Percentiles rank a stretch among this genome's conserved stretches.
Conservation (phyloP, 2,888 invertebrate genomes). For the Pediacus dermestoides region DNA sequence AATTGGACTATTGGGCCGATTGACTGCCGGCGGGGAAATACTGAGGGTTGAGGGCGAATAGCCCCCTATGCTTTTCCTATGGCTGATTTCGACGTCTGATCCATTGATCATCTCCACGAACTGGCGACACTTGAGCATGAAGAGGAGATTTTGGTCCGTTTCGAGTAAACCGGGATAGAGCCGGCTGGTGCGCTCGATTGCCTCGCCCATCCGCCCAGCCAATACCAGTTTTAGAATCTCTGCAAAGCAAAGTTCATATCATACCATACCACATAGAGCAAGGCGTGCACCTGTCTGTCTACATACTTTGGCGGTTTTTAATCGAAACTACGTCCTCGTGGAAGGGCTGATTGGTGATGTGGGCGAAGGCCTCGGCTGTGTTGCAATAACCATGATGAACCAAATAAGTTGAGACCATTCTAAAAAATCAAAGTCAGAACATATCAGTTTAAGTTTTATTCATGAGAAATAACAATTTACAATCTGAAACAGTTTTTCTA, state of each 20-base stretch:
- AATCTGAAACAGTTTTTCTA: too few species aligned
- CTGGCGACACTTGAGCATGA: slow-evolving; percentile 95
- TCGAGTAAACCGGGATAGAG: slow-evolving; percentile 93
- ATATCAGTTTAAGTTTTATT: too few species aligned
- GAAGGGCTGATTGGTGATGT: slow-evolving; percentile 84
- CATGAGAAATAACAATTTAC: too few species aligned
- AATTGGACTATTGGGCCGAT: slow-evolving; percentile 55
- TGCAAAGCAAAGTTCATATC: slow-evolving; percentile 46
- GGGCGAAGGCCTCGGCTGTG: slow-evolving; percentile 92
- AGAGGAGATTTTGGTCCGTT: slow-evolving; percentile 84
- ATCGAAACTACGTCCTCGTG: slow-evolving; percentile 91
- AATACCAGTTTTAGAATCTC: slow-evolving; percentile 91
- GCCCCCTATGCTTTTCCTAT: slow-evolving; percentile 39
- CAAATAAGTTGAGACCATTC: slow-evolving; percentile 95
- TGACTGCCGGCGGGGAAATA: slow-evolving; percentile 38
- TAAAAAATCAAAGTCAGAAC: too few species aligned
- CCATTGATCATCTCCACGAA: slow-evolving; percentile 99
- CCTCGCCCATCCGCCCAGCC: slow-evolving; percentile 92
- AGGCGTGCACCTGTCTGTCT: neutral
- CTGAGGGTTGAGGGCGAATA: slow-evolving; percentile 37
- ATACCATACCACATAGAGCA: slow-evolving; percentile 4
- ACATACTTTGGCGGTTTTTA: slow-evolving; percentile 91
- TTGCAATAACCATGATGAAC: slow-evolving; percentile 97
- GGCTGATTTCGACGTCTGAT: slow-evolving; percentile 68
- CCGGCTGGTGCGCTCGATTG: slow-evolving; percentile 83